A percentile compares a stretch with the other conserved stretches of the same genome.
These are phyloP conservation scores for Xylota segnis DNA, from an alignment of 2,888 invertebrate genomes.

Conservation along the genomic window DNA sequence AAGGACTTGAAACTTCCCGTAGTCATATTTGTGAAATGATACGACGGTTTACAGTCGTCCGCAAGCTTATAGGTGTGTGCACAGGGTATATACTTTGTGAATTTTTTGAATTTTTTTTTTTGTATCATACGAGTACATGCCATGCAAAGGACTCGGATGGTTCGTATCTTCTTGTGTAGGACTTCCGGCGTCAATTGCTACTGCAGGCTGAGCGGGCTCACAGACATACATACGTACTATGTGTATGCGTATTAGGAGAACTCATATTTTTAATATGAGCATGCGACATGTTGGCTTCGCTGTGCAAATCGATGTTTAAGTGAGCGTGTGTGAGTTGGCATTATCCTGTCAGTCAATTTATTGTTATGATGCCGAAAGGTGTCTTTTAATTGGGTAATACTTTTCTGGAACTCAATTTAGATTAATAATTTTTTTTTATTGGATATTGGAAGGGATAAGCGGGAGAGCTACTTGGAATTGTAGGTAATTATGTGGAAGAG, in stretches of 20 bases:
- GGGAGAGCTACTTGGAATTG: too few species aligned
- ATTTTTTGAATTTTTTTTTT: too few species aligned
- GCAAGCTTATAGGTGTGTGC: conserved; percentile 6
- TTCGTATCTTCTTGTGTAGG: conserved; percentile 29
- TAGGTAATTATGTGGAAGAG: too few species aligned
- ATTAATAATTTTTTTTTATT: conserved; percentile 1
- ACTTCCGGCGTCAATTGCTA: conserved; percentile 63
- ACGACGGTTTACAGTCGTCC: conserved; percentile 53
- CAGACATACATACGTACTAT: conserved; percentile 18
- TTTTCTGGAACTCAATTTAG: not conserved
- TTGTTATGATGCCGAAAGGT: conserved; percentile 51
- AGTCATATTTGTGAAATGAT: conserved; percentile 61
- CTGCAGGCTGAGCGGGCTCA: conserved; percentile 14
- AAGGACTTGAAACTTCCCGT: conserved; percentile 67
- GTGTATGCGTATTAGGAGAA: conserved; percentile 2
- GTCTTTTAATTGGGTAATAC: conserved; percentile 53
- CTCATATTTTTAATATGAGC: conserved; percentile 43
- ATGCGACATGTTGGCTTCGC: conserved; percentile 28
- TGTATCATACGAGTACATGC: not conserved
- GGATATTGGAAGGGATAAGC: not conserved
- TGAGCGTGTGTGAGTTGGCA: conserved; percentile 60
- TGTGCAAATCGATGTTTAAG: conserved; percentile 66
- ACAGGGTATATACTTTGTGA: conserved; percentile 8
- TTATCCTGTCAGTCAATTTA: conserved; percentile 71
- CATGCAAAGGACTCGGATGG: conserved; percentile 29